These are phyloP conservation scores for Mastomys natalensis DNA, from an alignment of 2,113 vertebrate species.

Conservation along the genomic window DNA sequence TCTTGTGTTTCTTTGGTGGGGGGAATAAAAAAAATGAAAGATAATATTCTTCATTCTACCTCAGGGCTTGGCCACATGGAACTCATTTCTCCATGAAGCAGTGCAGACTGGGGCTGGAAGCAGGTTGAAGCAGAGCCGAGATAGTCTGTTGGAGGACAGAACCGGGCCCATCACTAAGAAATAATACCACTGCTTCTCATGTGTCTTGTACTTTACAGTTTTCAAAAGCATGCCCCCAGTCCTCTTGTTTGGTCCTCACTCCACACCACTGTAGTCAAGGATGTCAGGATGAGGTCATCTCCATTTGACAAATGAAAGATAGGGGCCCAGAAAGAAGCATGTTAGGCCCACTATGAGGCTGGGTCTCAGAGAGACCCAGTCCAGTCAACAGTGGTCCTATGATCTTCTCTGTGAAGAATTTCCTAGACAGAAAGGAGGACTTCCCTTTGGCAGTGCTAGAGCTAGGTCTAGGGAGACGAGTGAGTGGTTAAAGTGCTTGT, in stretches of 20 bases:
- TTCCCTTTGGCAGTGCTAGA: neutral
- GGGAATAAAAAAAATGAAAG: conserved; percentile 30
- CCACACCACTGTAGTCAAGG: neutral
- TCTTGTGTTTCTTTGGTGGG: neutral
- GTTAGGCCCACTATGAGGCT: neutral
- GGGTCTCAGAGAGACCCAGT: neutral
- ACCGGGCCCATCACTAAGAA: neutral
- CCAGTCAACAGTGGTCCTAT: neutral
- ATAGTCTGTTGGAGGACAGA: neutral
- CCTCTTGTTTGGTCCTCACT: neutral
- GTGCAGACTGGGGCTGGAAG: neutral
- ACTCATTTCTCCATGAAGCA: conserved; percentile 6
- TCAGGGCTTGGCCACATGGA: neutral
- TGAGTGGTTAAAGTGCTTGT: neutral
- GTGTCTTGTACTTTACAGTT: neutral
- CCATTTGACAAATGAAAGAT: neutral
- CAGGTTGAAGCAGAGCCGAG: neutral
- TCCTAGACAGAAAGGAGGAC: no score
- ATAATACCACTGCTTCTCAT: neutral
- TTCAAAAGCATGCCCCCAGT: neutral
- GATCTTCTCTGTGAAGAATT: neutral
- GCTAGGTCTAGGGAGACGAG: neutral
- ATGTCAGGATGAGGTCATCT: neutral
- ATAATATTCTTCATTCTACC: neutral
- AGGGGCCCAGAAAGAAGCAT: neutral